Base-by-base conservation (phyloP, 2,113 vertebrate species). In the Cyanocitta stelleri region DNA sequence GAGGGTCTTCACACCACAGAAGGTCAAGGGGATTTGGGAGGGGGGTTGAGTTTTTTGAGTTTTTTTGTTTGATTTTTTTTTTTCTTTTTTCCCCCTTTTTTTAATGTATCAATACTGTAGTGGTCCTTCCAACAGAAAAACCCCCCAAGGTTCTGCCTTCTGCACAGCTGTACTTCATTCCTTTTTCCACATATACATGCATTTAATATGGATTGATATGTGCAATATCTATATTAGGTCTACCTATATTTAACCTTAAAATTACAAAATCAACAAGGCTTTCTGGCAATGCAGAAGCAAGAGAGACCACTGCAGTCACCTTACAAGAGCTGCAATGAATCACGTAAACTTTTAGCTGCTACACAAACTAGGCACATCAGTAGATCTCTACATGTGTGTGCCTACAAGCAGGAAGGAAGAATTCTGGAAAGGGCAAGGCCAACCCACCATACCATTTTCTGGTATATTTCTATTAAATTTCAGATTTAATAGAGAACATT, bases 1-100 rank as follows among this genome's bases (percentile, higher is more conserved):
- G 81, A 83, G 85, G 69, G 75, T 72, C 35, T 35, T 81, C 66
- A 51, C 27, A 84, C 8, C 30, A 56, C 29, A 49, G 3, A 41
- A 29, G 3, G 5, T 6, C 0, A 0, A 21, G 22, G 27, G 9
- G 16, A 52, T 63, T 63, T 48, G 4, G 16, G 56, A 27, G 7
- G 6, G 23, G 7, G 7, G 10, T 61, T 29, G 13, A 18, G 54
- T 27, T 15, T 11, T 32, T 35, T 29, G 22, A 4, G 2, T 29
- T 2, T 11, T 58, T 55, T 29, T 16, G 26, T 33, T 35, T 9
- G 23, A 4, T n/a, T 46, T 19, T 24, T 29, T 19, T 41, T 56
- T 32, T 20, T 9, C 1, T 5, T 39, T 27, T 23, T 5, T 1
- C 6, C 22, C 14, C 22, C 9, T 8, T 6, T 16, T 64, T 77